Evolutionary conservation across 2,797 vertebrate genomes (phyloP).

Genomic region (Argya squamiceps): DNA sequence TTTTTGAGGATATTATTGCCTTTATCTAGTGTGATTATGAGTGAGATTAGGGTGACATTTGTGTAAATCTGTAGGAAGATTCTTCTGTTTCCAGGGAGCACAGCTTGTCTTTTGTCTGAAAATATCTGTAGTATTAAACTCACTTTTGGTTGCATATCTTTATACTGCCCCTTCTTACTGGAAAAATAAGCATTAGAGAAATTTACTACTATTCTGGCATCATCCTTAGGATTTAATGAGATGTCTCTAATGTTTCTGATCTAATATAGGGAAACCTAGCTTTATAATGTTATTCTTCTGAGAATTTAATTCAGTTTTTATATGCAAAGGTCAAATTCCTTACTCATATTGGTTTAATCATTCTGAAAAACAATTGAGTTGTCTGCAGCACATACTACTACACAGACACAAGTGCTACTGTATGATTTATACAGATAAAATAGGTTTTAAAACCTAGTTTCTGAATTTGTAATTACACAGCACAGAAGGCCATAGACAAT

Average conservation of each 20-base stretch:
- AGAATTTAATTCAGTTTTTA: neutral
- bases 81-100: neutral
- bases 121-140: neutral
- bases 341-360: neutral
- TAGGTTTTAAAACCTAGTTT: neutral
- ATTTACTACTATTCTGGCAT: neutral
- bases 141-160: neutral
- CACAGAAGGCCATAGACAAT: neutral
- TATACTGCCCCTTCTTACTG: neutral
- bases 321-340: neutral
- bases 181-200: neutral
- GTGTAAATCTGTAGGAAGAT: neutral
- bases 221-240: neutral
- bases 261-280: neutral
- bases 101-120: neutral
- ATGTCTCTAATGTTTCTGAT: neutral
- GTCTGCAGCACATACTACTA: neutral
- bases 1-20: neutral
- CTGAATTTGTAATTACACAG: neutral
- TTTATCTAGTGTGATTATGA: neutral
- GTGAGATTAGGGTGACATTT: neutral
- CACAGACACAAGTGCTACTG: neutral
- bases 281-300: neutral
- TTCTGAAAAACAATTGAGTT: neutral
- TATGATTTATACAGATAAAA: neutral